These are phyloP conservation scores for Crenichthys baileyi DNA, from an alignment of 2,797 vertebrate genomes.

Conservation along the genomic window DNA sequence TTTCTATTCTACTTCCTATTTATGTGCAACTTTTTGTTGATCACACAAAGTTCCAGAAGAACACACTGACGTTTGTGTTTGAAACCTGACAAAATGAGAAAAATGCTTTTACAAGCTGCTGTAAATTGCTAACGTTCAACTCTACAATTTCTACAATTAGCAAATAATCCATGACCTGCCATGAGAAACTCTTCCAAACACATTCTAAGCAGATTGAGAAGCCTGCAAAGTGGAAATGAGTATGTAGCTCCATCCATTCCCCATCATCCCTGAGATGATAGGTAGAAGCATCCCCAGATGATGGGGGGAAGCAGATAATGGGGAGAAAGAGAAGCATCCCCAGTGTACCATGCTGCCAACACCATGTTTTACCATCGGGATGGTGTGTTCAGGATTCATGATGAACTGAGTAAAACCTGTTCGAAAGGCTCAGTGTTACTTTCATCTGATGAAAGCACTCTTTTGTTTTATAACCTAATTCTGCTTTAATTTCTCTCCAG, in stretches of 20 bases:
- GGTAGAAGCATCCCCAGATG: too few relatives aligned
- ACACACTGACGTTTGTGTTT: not conserved
- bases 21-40: not conserved
- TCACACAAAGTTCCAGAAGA: not conserved
- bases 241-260: too few relatives aligned
- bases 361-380: too few relatives aligned
- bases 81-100: not conserved
- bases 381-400: too few relatives aligned
- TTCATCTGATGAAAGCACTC: too few relatives aligned
- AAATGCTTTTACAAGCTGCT: not conserved
- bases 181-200: constrained; percentile 26
- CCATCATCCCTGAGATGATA: not conserved
- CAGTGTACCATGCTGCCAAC: too few relatives aligned
- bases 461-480: too few relatives aligned
- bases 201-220: constrained; percentile 11
- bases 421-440: too few relatives aligned
- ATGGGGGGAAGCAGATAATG: too few relatives aligned
- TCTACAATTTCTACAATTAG: constrained; percentile 3
- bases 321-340: not conserved
- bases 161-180: constrained; percentile 10
- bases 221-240: not conserved
- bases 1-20: not conserved
- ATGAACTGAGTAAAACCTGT: too few relatives aligned
- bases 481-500: too few relatives aligned
- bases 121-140: not conserved